These are phyloP conservation scores for Lepisosteus oculatus DNA, from an alignment of 2,113 vertebrate genomes.

Conservation along the genomic window DNA sequence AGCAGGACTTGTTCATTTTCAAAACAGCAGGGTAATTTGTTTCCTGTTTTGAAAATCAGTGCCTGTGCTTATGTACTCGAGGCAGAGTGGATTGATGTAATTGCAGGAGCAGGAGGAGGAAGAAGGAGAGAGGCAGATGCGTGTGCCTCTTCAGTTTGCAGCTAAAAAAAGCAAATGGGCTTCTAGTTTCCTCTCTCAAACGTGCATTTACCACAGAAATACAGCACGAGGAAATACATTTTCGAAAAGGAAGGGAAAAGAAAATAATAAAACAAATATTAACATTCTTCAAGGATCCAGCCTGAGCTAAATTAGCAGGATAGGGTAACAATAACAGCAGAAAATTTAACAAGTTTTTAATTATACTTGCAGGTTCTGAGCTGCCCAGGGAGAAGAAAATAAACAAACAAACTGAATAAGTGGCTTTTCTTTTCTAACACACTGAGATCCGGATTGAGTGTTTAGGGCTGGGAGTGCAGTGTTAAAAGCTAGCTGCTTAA, in stretches of 20 bases:
- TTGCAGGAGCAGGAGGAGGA: slow-evolving; percentile 13
- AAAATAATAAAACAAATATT: slow-evolving; percentile 33
- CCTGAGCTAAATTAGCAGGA: background rate
- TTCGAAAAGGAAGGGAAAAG: slow-evolving; percentile 47
- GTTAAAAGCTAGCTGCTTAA: background rate
- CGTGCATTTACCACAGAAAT: background rate
- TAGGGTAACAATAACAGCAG: slow-evolving; percentile 1
- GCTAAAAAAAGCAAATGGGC: slow-evolving; percentile 10
- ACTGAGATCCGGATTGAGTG: background rate
- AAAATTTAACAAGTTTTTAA: background rate
- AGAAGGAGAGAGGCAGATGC: slow-evolving; percentile 4
- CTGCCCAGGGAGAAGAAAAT: slow-evolving; percentile 18
- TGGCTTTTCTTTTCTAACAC: no score
- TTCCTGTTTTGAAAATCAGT: slow-evolving; percentile 36
- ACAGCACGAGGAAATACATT: slow-evolving; percentile 32
- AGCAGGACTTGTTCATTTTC: slow-evolving; percentile 30
- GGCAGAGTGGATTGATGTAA: slow-evolving; percentile 32
- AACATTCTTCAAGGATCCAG: background rate
- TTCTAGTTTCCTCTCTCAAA: slow-evolving; percentile 18
- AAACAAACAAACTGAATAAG: slow-evolving; percentile 23
- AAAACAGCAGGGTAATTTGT: slow-evolving; percentile 33
- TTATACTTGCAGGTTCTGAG: slow-evolving; percentile 10
- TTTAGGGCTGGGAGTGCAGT: background rate
- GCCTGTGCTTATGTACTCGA: slow-evolving; percentile 25
- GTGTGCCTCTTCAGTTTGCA: background rate